Evolutionary conservation across 1,140 invertebrate genomes (phyloP), one percentile per base, ranked within the genome.

Genomic region (Bombus superbus): DNA sequence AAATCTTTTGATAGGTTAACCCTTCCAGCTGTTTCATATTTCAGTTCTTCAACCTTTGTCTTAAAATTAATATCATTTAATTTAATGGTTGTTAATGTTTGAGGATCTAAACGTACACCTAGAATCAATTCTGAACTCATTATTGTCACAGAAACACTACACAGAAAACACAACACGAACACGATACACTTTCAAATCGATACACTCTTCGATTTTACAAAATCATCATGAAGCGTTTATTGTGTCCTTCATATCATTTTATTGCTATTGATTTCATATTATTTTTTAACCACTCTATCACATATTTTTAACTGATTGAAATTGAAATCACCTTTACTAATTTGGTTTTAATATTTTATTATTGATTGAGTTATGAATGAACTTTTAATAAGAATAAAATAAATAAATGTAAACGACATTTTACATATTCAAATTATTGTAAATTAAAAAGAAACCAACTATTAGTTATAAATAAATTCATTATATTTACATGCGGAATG

Each of bases 1-100:
- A 94, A 91, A 85, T 96, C 92, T 69, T 94, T 95, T 1, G 94
- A 85, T 35, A 96, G 81, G 78, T 96, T 94, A 82, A 95, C 88
- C 86, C 92, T 94, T 80, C 92, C 91, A 8, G 95, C 94, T 86
- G 95, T 94, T 81, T 95, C 91, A 44, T 91, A 89, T 91, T 95
- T 95, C 5, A 96, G 86, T 15, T 94, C 86, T 82, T 95, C 93
- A 1, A 96, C 94, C 90, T 95, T 96, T 1, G 88, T 93, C 57
- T 96, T 94, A n/a, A 96, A 92, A 92, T 96, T 94, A 25, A 96
- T 86, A 89, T 96, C 92, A 42, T 93, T 94, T 28, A 96, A 83
- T 89, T 95, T 95, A 74, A 96, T 93, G n/a, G 94, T 93, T 74
- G 92, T 92, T 81, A 95, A 92, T 53, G 93, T 92, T 72, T 93